phyloP scores from a whole-genome alignment of 1,140 invertebrate species.

The Caenorhabditis latens region DNA sequence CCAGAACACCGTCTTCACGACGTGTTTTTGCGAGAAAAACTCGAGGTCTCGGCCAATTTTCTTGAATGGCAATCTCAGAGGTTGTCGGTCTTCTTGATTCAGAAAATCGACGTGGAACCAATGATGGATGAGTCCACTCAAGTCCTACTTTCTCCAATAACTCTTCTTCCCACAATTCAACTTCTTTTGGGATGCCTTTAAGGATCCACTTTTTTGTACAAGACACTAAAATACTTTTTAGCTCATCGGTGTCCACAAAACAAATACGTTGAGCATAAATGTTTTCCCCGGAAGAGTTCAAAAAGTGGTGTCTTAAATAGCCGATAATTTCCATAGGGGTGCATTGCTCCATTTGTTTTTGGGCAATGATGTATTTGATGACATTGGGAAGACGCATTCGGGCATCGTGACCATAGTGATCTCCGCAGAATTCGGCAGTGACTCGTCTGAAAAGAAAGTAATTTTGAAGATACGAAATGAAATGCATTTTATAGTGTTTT shows the following conservation, averaged over 20 bases:
- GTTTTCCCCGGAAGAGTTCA: background rate
- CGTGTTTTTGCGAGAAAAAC: conserved; percentile 53
- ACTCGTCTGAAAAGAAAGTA: conserved; percentile 44
- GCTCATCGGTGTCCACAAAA: conserved; percentile 54
- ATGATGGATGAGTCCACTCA: background rate
- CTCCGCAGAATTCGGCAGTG: conserved; percentile 58
- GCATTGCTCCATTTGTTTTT: conserved; percentile 47
- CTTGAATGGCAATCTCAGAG: conserved; percentile 42
- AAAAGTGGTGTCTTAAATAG: conserved; percentile 32
- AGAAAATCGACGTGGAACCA: background rate
- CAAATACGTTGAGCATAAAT: conserved; percentile 60
- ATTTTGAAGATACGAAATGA: background rate
- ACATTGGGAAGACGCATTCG: conserved; percentile 60
- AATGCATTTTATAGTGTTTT: background rate
- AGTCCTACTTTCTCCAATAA: conserved; percentile 58
- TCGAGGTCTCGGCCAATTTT: conserved; percentile 57
- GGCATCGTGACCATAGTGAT: conserved; percentile 64
- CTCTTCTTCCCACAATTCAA: conserved; percentile 62
- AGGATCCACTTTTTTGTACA: conserved; percentile 52
- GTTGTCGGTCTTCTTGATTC: conserved; percentile 19
- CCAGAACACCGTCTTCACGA: background rate
- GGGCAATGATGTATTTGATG: conserved; percentile 54
- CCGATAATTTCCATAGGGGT: conserved; percentile 45
- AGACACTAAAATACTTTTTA: conserved; percentile 2
- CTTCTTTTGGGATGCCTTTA: conserved; percentile 24